Base-by-base conservation (phyloP, 1,140 invertebrate species). In the Diploscapter pachys region DNA sequence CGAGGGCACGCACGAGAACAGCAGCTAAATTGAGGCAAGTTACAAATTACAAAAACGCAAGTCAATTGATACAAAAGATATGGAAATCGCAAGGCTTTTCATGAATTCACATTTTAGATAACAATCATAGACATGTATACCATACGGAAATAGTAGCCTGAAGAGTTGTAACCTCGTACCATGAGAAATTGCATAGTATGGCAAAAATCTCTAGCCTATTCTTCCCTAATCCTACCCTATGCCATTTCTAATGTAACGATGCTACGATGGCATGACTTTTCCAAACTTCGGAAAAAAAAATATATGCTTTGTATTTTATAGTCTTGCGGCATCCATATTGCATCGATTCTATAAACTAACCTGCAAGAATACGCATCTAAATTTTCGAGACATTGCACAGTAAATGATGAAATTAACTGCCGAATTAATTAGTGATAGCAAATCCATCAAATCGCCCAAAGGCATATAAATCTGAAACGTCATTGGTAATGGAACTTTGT, bases 351-450 rank as follows among this genome's bases (percentile, higher is more conserved):
- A 31, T 31, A 83, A 85, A 57, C 83, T 78, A 48, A 84, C 72
- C 68, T 84, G 82, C 53, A 84, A 73, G 73, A 84, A 96, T 1
- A 93, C 94, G 63, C 90, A 89, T 9, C 94, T 88, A 86, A 96
- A 97, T 88, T 95, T 93, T 63, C 92, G 89, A 59, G 92, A 94
- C 94, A 96, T 97, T 51, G 91, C 91, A 79, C 94, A 96, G 85
- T 96, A 97, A 4, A 97, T 89, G 61, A 97, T 91, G 85, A 97
- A 96, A 84, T 95, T 96, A 61, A 96, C 91, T 5, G 93, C 92
- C 4, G 92, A 93, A 87, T 96, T 97, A 69, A 96, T 87, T 4
- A 97, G 87, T 0, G 94, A 94, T 68, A 96, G 86, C 31, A 95
- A 90, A 85, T 97, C 95, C 91, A 95, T 93, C 5, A 96, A 80